Evolutionary conservation across 2,113 vertebrate genomes (phyloP), one percentile per base, ranked within the genome.

Genomic region (Epinephelus fuscoguttatus): DNA sequence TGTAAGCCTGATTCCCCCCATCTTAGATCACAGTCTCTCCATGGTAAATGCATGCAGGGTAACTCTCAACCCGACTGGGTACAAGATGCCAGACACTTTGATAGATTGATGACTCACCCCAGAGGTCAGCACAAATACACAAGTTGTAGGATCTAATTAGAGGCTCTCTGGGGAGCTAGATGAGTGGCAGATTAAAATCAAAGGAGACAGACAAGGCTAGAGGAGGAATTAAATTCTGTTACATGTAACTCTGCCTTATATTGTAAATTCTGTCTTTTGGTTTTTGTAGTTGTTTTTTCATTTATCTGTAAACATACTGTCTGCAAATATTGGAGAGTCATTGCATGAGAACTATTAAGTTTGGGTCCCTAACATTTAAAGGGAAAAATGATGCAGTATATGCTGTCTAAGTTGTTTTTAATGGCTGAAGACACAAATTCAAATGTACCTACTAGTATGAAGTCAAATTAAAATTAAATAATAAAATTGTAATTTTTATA

Each of bases 81-180:
- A 95, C 93, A 93, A 94, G 93, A 94, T 94, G 84, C 88, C 93
- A 91, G 94, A 94, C 96, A 96, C 90, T 92, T 50, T 91, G 76
- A 82, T 70, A 3, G 96, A 97, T 97, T 96, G 95, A 96, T 95
- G 95, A 95, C 94, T 96, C 94, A 96, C 96, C 97, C 76, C 84
- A 90, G 93, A 95, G 96, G 96, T 96, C 95, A 96, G 85, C 92
- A 92, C 90, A 96, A 96, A 97, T 95, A 96, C 62, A 95, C 96
- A 90, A 94, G 94, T 93, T 93, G 91, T 94, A 95, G 94, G 94
- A 96, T 97, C 94, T 97, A 76, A 89, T 84, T 80, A 83, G 60
- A 61, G 42, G 62, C 45, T 57, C 11, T 15, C 64, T 57, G 15
- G 49, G 73, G 64, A 78, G 85, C 27, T 7, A 30, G 61, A 78